These are phyloP conservation scores for Pipistrellus kuhlii DNA, from an alignment of 2,797 vertebrate species.

Conservation along the genomic window DNA sequence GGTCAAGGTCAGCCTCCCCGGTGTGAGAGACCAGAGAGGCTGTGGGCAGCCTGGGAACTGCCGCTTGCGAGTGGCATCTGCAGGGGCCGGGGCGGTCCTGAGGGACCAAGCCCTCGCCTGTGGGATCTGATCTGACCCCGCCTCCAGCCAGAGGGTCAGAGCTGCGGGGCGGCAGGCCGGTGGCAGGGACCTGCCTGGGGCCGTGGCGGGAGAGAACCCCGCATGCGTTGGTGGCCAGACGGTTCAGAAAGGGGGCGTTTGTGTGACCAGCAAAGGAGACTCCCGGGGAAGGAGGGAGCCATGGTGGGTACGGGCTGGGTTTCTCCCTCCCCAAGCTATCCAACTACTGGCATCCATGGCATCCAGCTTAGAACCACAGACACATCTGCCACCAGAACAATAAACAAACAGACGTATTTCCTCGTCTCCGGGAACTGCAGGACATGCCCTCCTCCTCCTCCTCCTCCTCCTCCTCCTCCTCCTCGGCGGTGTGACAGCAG, in stretches of 20 bases:
- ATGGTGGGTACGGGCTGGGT: fast-evolving
- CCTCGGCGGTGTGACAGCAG: too few relatives aligned
- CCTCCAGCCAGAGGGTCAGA: neutral
- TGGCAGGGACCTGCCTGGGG: neutral
- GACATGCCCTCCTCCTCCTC: neutral
- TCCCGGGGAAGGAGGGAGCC: too few relatives aligned
- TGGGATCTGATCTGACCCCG: fast-evolving
- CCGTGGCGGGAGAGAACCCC: neutral
- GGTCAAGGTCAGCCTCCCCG: neutral
- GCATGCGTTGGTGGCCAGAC: neutral
- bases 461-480: too few relatives aligned
- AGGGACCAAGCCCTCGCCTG: neutral
- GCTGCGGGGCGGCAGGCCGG: neutral
- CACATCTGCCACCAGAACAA: neutral
- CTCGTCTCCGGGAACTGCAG: neutral
- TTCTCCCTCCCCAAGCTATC: neutral
- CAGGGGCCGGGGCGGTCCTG: fast-evolving
- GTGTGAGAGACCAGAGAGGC: fast-evolving
- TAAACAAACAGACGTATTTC: neutral
- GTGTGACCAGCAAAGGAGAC: too few relatives aligned
- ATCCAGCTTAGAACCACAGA: neutral
- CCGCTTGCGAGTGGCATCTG: fast-evolving
- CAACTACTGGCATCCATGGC: neutral
- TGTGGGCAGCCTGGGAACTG: fast-evolving
- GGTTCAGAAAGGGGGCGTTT: too few relatives aligned